A percentile compares a stretch with the other conserved stretches of the same genome.
These are phyloP conservation scores for Anagrus nilaparvatae DNA, from an alignment of 1,140 invertebrate genomes.

Conservation along the genomic window DNA sequence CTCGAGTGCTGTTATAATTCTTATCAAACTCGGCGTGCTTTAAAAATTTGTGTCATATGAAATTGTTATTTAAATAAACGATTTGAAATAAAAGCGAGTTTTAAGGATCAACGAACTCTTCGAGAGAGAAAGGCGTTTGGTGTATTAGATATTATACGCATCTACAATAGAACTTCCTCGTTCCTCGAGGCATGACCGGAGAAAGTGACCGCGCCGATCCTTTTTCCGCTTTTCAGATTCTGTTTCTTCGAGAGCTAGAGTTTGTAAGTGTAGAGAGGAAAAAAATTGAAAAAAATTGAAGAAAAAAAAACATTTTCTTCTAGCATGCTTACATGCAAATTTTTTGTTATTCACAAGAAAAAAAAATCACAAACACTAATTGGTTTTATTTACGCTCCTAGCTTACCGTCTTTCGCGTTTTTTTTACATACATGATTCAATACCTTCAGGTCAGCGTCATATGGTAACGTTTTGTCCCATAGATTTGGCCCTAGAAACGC, in stretches of 20 bases:
- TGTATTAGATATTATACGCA: no score
- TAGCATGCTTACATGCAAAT: constrained; percentile 7
- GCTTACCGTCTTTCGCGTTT: constrained; percentile 39
- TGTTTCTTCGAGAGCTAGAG: not conserved
- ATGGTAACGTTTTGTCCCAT: constrained; percentile 86
- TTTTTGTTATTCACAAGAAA: constrained; percentile 5
- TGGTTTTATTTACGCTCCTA: no score
- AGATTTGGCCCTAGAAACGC: constrained; percentile 89
- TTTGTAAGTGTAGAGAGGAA: no score
- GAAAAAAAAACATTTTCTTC: constrained; percentile 12
- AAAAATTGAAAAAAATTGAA: constrained; percentile 6
- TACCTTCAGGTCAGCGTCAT: constrained; percentile 91
- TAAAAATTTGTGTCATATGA: no score
- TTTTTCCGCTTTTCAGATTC: constrained; percentile 11
- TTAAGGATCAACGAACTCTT: no score
- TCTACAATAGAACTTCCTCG: constrained; percentile 25
- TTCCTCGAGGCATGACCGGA: constrained; percentile 22
- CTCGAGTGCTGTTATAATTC: no score
- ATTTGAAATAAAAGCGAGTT: no score
- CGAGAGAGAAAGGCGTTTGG: no score
- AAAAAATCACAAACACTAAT: constrained; percentile 1
- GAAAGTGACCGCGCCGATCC: constrained; percentile 18
- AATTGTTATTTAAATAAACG: no score
- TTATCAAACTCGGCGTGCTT: no score
- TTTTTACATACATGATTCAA: constrained; percentile 47